Base-by-base conservation (phyloP, 2,888 invertebrate genomes). In the Agriopis aurantiaria region DNA sequence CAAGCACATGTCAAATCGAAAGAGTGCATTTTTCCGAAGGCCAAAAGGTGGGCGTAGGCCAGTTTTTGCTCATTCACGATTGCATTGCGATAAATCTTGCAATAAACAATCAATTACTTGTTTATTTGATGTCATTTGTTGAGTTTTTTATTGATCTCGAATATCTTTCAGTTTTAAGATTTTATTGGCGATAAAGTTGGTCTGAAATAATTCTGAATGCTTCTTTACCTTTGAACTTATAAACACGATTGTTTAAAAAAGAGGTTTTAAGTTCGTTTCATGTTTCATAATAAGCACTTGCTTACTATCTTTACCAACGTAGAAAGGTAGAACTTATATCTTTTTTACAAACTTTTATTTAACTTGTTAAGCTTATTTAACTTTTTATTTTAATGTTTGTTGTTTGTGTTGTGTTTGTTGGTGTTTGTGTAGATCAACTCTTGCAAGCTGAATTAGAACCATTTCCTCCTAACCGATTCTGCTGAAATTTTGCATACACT, bases 1-100 rank as follows among this genome's bases (percentile, higher is more conserved):
- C 58, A 56, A 41, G 41, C 60, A 71, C 77, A 70, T 78, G 77
- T 72, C 75, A 73, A 75, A 71, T 73, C 68, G 68, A 78, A 75
- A 73, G 61, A 69, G 73, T 82, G 82, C 82, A 84, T 82, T 85
- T 82, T 81, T 82, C 75, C 68, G 85, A 86, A 86, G 85, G 86
- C 71, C 82, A 75, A 60, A 65, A 41, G 78, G 84, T 82, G 80
- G 82, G 80, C 74, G 78, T 72, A 68, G 68, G 73, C 78, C 46
- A 69, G 76, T 76, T 79, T 81, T 78, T 79, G 66, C 66, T 68
- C 72, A 69, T 59, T 72, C 61, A 51, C 68, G 59, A 68, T 73
- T 71, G 69, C 71, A 70, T 65, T 68, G 57, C 62, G 66, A 70
- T 70, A 66, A 70, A 70, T 66, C 66, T 65, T 66, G 68, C 65